Percentiles rank a stretch among this genome's conserved stretches.
Conservation (phyloP, 37 sponge, comb jelly and placozoan genomes). For the Geodia barretti region DNA sequence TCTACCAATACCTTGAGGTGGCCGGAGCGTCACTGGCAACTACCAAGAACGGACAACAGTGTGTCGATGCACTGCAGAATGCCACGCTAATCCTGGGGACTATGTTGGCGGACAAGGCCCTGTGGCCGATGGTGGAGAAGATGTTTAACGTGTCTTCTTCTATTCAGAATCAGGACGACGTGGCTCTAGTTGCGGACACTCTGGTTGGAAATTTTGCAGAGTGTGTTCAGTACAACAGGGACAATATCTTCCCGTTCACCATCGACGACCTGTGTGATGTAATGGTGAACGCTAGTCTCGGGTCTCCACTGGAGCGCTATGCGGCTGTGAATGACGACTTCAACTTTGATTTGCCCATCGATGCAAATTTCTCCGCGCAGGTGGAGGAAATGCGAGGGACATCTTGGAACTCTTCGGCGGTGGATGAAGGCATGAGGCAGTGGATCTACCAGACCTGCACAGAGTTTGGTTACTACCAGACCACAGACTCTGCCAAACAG, state of each 20-base stretch:
- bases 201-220: constrained; percentile 76
- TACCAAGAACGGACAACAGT: constrained; percentile 26
- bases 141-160: constrained; percentile 41
- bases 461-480: constrained; percentile 93
- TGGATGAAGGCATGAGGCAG: constrained; percentile 49
- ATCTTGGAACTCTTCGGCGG: constrained; percentile 24
- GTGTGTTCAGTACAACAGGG: constrained; percentile 89
- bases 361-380: constrained; percentile 37
- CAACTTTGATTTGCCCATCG: neutral
- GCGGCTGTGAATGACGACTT: constrained; percentile 50
- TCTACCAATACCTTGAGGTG: constrained; percentile 81
- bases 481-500: constrained; percentile 64
- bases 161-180: constrained; percentile 42
- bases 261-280: constrained; percentile 65
- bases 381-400: constrained; percentile 34
- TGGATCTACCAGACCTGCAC: constrained; percentile 91
- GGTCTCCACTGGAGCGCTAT: constrained; percentile 44
- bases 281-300: constrained; percentile 57
- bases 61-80: constrained; percentile 11
- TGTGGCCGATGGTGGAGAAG: constrained; percentile 9
- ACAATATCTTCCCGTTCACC: constrained; percentile 71
- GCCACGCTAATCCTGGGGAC: constrained; percentile 9
- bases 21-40: constrained; percentile 62
- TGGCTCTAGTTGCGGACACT: constrained; percentile 24
- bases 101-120: neutral